These are phyloP conservation scores for Artemia franciscana DNA, from an alignment of 1,140 invertebrate genomes.

Conservation along the genomic window DNA sequence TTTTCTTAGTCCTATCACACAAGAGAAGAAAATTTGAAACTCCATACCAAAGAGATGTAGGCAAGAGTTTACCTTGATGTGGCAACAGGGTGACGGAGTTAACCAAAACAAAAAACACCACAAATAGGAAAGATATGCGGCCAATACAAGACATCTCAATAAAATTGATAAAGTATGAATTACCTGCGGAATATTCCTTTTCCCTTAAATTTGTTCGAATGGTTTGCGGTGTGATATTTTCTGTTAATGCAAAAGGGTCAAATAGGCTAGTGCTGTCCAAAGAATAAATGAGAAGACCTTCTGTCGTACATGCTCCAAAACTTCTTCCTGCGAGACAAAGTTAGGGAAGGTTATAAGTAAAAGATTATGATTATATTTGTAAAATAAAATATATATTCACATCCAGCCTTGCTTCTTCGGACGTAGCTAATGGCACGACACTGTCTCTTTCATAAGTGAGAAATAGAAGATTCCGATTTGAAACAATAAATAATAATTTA, in stretches of 20 bases:
- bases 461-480: too few species aligned
- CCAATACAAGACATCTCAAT: neutral
- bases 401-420: too few species aligned
- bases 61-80: too few species aligned
- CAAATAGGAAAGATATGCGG: slow-evolving; percentile 2
- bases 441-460: too few species aligned
- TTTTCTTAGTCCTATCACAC: too few species aligned
- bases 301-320: slow-evolving; percentile 75
- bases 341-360: slow-evolving; percentile 3
- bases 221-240: slow-evolving; percentile 48
- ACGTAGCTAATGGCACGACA: too few species aligned
- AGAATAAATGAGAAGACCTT: slow-evolving; percentile 77
- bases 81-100: too few species aligned
- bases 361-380: slow-evolving; percentile 1
- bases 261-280: slow-evolving; percentile 48
- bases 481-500: too few species aligned
- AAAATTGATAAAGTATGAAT: too few species aligned
- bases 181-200: slow-evolving; percentile 35
- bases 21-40: too few species aligned
- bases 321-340: slow-evolving; percentile 35
- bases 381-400: neutral
- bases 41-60: too few species aligned
- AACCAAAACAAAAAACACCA: too few species aligned
- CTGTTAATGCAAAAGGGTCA: slow-evolving; percentile 64
- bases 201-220: slow-evolving; percentile 35